Base-by-base conservation (phyloP, 2,113 vertebrate genomes). In the Hiodon tergisus region DNA sequence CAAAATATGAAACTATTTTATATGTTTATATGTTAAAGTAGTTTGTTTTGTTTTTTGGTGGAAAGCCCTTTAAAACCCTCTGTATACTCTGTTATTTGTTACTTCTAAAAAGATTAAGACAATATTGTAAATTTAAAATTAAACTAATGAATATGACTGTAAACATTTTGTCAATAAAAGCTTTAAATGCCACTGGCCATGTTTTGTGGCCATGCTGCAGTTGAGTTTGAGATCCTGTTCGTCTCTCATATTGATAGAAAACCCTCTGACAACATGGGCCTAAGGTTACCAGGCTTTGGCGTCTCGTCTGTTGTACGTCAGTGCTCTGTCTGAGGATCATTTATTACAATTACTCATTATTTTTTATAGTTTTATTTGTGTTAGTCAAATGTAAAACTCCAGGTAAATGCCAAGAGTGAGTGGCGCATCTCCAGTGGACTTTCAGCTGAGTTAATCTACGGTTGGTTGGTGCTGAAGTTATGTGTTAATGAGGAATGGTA, bases 121-220 rank as follows among this genome's bases (percentile, higher is more conserved):
- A 17, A 48, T 67, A 59, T 54, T 76, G 69, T 16, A 72, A 54
- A 73, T 69, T 50, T 67, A 5, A 47, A 63, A 67, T 47, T 14
- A 61, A 63, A 55, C 4, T 53, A 54, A 13, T n/a, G 8, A 6
- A 54, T n/a, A 70, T 59, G 14, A 16, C 13, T 60, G 47, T 46
- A 59, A 70, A 68, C 67, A 10, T 10, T 58, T 75, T 62, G 57
- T 76, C 46, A 81, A 82, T 83, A 85, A 81, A 80, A 65, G 54
- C 72, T 80, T 69, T 59, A 14, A 11, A 74, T 65, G 47, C 52
- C 16, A 5, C 8, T 31, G 54, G 31, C 16, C 70, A 7, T 10
- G 8, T 3, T 52, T 59, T 10, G 58, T 7, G 6, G 6, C 52
- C 52, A n/a, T 71, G n/a, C 55, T 60, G 31, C 5, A 31, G 31